Percentiles rank a stretch among this genome's conserved stretches.
Conservation (phyloP, 1,140 invertebrate genomes). For the Medauroidea extradentata region DNA sequence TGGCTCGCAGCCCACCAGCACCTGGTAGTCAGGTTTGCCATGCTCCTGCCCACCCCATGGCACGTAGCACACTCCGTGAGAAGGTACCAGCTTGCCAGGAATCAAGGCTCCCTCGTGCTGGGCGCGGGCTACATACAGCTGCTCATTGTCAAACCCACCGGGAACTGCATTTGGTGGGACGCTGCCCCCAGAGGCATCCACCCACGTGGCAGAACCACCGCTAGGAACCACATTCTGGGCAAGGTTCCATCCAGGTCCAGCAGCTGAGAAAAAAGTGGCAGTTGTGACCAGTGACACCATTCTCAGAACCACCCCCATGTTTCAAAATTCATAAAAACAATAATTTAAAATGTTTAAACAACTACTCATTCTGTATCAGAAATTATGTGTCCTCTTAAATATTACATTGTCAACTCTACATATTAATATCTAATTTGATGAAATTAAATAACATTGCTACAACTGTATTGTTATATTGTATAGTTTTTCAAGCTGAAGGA, state of each 20-base stretch:
- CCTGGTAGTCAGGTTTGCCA: slow-evolving; percentile 66
- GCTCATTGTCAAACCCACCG: slow-evolving; percentile 67
- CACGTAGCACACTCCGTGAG: slow-evolving; percentile 68
- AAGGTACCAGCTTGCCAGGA: slow-evolving; percentile 70
- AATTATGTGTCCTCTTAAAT: too few relatives aligned
- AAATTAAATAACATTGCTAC: too few relatives aligned
- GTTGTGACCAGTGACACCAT: too few relatives aligned
- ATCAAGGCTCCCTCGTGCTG: slow-evolving; percentile 67
- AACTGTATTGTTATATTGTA: too few relatives aligned
- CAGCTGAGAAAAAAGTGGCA: too few relatives aligned
- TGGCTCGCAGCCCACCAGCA: slow-evolving; percentile 54
- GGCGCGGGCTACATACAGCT: slow-evolving; percentile 67
- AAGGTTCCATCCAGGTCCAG: not conserved
- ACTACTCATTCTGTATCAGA: too few relatives aligned
- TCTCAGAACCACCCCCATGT: too few relatives aligned
- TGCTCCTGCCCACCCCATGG: slow-evolving; percentile 76
- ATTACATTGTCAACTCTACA: too few relatives aligned
- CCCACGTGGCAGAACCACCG: slow-evolving; percentile 53
- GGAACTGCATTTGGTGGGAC: slow-evolving; percentile 66
- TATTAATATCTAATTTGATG: too few relatives aligned
- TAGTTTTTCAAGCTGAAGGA: too few relatives aligned
- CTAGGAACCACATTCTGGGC: slow-evolving; percentile 5
- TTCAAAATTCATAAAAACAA: too few relatives aligned
- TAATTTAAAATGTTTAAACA: too few relatives aligned
- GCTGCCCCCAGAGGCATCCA: slow-evolving; percentile 55